Evolutionary conservation across 2,888 invertebrate species (phyloP).

Genomic region (Lithophane leautieri): DNA sequence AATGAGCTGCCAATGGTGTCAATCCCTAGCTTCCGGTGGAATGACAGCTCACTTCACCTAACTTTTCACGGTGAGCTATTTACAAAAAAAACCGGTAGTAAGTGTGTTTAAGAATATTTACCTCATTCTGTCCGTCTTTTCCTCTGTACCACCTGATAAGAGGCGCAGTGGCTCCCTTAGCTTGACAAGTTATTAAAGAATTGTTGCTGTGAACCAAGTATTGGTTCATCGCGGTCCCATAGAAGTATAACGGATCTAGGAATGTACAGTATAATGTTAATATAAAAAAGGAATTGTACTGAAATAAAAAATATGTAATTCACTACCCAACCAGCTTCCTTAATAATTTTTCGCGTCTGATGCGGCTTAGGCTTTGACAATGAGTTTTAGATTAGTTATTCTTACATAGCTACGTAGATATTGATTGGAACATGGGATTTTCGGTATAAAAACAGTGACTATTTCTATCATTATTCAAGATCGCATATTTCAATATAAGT

Average conservation of each 20-base stretch:
- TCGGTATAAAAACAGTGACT: not conserved
- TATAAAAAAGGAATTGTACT: not conserved
- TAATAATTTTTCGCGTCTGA: not conserved
- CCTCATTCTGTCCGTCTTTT: slow-evolving; percentile 65
- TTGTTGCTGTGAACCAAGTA: slow-evolving; percentile 74
- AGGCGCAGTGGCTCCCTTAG: slow-evolving; percentile 73
- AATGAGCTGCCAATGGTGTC: too few species aligned
- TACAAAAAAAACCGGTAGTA: not conserved
- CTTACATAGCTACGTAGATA: not conserved
- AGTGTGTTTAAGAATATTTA: slow-evolving; percentile 16
- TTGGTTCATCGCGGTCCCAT: slow-evolving; percentile 71
- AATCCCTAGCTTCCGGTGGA: too few species aligned
- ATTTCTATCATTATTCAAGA: not conserved
- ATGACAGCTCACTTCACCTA: too few species aligned
- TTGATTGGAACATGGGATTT: not conserved
- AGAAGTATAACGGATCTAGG: slow-evolving; percentile 79
- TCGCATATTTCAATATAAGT: not conserved
- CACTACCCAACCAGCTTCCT: too few species aligned
- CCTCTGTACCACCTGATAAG: slow-evolving; percentile 79
- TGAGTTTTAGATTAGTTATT: not conserved
- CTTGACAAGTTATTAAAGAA: slow-evolving; percentile 78
- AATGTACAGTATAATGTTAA: slow-evolving; percentile 3
- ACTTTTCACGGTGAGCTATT: not conserved
- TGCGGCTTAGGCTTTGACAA: not conserved
- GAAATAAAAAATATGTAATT: not conserved